Evolutionary conservation across 1,140 invertebrate species (phyloP), one percentile per base, ranked within the genome.

Genomic region (Drosophila orosa): DNA sequence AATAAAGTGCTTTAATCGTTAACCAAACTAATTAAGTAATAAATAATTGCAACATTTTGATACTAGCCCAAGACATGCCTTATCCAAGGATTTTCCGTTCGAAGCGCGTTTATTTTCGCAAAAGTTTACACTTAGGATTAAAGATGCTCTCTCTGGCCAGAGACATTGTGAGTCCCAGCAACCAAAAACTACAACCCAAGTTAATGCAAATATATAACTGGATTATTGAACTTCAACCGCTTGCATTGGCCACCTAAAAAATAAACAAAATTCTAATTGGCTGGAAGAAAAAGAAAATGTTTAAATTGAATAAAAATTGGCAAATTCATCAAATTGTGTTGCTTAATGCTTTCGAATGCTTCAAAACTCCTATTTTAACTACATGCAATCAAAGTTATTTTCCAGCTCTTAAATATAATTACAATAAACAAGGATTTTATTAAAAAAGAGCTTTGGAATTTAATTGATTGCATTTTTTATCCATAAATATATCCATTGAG

Each of bases 81-180:
- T 75, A 60, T 66, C 52, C 63, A 61, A 69, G 65, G 78, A 83
- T 44, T 87, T 83, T 62, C 45, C 54, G 72, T 75, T 75, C 72
- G 40, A 59, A 44, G 65, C 79, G 84, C 84, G 84, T 65, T 80
- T 78, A 59, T 84, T 80, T 80, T 89, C 73, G 79, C 82, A 78
- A 78, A 74, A 56, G 74, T 69, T 89, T 89, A 72, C 80, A 74
- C 66, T 76, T 89, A 89, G 80, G 84, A 80, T 89, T 89, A 90
- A 90, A 76, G 68, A 74, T 89, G 84, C 76, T 82, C 84, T 90
- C 80, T 89, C 84, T 90, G 80, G 71, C 87, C 78, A 84, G 83
- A 90, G 87, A 90, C 87, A 89, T 67, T 84, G 87, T 90, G 87
- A 90, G 87, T 90, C 55, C 67, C 61, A 67, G 59, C 62, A 66